phyloP scores from a whole-genome alignment of 2,888 invertebrate genomes.

The Drosophila eohydei region DNA sequence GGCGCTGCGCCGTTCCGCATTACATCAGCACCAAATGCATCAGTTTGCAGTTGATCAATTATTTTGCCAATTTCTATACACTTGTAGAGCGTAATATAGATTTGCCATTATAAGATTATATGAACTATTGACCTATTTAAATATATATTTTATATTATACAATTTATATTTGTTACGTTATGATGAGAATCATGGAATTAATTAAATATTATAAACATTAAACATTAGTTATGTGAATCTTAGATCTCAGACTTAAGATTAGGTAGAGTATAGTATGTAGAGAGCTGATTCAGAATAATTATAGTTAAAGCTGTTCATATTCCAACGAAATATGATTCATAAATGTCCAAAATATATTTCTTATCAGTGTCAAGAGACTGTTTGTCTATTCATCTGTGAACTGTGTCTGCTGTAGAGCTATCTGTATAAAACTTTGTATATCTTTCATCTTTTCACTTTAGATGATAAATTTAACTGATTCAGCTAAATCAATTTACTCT shows the following conservation, averaged over 20 bases:
- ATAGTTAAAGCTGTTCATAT: not conserved
- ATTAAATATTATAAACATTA: not conserved
- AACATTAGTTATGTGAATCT: not conserved
- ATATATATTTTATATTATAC: not conserved
- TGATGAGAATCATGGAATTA: not conserved
- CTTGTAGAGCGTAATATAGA: not conserved
- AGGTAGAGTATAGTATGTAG: not conserved
- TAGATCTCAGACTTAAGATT: not conserved
- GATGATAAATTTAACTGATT: not conserved
- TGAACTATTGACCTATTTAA: not conserved
- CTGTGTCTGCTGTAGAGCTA: not conserved
- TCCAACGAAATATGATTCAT: not conserved
- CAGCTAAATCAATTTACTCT: not conserved
- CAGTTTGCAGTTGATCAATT: conserved; percentile 24
- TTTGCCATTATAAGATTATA: not conserved
- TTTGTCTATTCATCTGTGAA: not conserved
- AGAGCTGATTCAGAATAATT: not conserved
- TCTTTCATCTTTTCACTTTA: not conserved
- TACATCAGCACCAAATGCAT: conserved; percentile 39
- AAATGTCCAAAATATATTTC: not conserved
- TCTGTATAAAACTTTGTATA: no score
- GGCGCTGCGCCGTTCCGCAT: conserved; percentile 23
- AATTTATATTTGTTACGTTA: not conserved
- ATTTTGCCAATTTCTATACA: not conserved
- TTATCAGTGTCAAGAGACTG: not conserved